Conservation (phyloP, 2,888 invertebrate genomes). For the Sepioteuthis lessoniana region DNA sequence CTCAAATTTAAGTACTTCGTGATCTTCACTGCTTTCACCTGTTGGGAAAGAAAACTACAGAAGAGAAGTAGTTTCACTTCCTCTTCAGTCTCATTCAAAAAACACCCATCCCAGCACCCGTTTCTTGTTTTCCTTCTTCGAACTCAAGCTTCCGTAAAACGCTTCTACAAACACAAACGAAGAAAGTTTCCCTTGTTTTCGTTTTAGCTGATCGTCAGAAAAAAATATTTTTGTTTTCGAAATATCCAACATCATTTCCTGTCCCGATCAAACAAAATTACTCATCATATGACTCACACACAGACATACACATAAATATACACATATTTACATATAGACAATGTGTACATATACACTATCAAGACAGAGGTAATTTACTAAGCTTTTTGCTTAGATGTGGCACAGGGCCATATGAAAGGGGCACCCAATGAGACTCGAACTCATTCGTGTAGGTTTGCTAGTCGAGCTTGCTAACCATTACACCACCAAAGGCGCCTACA, state of each 20-base stretch:
- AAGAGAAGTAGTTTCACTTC: neutral
- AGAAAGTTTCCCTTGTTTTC: constrained; percentile 3
- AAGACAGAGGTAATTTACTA: too few relatives aligned
- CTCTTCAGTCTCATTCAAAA: too few relatives aligned
- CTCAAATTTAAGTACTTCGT: neutral
- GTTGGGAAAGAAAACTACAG: neutral
- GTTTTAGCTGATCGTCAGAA: neutral
- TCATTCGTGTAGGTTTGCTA: too few relatives aligned
- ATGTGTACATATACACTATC: neutral
- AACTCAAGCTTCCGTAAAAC: neutral
- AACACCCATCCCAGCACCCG: neutral
- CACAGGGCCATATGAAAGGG: too few relatives aligned
- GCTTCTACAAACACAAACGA: neutral
- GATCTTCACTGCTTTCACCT: neutral
- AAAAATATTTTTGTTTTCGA: too few relatives aligned
- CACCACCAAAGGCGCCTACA: too few relatives aligned
- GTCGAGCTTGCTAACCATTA: too few relatives aligned
- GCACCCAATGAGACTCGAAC: too few relatives aligned
- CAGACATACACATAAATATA: too few relatives aligned
- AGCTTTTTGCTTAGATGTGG: too few relatives aligned
- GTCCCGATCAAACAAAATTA: neutral
- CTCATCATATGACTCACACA: neutral
- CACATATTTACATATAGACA: neutral
- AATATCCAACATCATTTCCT: neutral
- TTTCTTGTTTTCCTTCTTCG: neutral